Conservation (phyloP, 2,797 vertebrate genomes). For the Premnoplex brunnescens region DNA sequence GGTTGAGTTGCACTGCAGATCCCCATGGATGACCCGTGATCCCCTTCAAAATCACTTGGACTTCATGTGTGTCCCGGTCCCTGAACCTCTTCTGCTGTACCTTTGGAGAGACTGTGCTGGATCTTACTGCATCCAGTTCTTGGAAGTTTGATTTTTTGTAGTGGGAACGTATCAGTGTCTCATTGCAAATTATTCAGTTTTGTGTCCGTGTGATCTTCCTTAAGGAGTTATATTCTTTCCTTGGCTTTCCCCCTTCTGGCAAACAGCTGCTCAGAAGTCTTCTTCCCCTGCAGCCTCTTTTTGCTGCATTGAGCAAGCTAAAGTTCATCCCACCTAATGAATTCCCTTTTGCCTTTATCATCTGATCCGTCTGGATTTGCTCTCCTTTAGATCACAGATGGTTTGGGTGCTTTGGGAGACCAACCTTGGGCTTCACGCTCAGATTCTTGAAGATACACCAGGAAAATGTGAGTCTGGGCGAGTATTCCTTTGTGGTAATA, state of each 20-base stretch:
- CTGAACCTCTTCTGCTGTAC: not conserved
- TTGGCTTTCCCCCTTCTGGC: not conserved
- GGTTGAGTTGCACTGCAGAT: not conserved
- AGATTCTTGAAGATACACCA: not conserved
- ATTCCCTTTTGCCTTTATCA: not conserved
- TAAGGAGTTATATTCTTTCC: not conserved
- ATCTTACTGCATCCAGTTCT: not conserved
- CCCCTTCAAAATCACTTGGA: not conserved
- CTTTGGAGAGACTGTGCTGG: not conserved
- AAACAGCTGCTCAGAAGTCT: not conserved
- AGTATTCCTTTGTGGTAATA: not conserved
- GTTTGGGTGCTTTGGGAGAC: not conserved
- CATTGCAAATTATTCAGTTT: not conserved
- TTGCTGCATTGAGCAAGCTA: not conserved
- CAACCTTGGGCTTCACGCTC: not conserved
- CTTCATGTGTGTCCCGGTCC: not conserved
- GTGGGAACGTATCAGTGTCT: fast-evolving
- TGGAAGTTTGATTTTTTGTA: not conserved
- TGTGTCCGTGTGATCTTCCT: not conserved
- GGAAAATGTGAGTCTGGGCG: not conserved
- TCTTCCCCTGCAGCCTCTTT: not conserved
- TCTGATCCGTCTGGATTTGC: not conserved
- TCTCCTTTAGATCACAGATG: not conserved
- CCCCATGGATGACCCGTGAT: fast-evolving
- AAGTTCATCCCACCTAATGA: not conserved